Base-by-base conservation (phyloP, 2,797 vertebrate species). In the Euphonia xanthogaster region DNA sequence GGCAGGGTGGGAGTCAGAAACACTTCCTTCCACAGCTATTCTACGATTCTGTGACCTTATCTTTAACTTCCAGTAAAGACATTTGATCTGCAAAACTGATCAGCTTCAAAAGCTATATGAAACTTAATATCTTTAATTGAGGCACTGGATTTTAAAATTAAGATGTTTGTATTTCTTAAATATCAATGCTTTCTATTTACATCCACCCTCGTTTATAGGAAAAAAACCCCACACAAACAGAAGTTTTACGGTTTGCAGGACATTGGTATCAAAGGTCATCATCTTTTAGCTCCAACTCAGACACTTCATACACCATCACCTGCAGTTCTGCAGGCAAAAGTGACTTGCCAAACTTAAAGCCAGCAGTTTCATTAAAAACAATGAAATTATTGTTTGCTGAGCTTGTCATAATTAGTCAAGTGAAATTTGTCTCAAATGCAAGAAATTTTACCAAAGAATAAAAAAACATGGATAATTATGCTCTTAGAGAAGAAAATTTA, bases 371-470 rank as follows among this genome's bases (percentile, higher is more conserved):
- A 84, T 47, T 42, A 86, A 42, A 50, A 58, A 70, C 48, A 90
- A 72, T 19, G 25, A 78, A 86, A 72, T 44, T 21, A 75, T 14
- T 78, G 51, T 73, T 86, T 83, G 18, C 35, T 65, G 65, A 78
- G 54, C 35, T 61, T 88, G 76, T 68, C 3, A 4, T 72, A 45
- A 71, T 47, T 61, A 82, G 30, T 83, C 47, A 39, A 60, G 18
- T 45, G 37, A 80, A 57, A 68, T 58, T 80, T 57, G 28, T 62
- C 54, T 77, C 73, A 94, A 94, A 67, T 24, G 37, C 16, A 94
- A 74, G 16, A 39, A 66, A 82, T 53, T 85, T 65, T 37, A 80
- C 28, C 27, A n/a, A 80, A 79, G 30, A 70, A 88, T 22, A 71
- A 74, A 65, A 88, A 54, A 40, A 1, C 6, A 72, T 6, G 39